Base-by-base conservation (phyloP, 1,140 invertebrate genomes). In the Papilio machaon region DNA sequence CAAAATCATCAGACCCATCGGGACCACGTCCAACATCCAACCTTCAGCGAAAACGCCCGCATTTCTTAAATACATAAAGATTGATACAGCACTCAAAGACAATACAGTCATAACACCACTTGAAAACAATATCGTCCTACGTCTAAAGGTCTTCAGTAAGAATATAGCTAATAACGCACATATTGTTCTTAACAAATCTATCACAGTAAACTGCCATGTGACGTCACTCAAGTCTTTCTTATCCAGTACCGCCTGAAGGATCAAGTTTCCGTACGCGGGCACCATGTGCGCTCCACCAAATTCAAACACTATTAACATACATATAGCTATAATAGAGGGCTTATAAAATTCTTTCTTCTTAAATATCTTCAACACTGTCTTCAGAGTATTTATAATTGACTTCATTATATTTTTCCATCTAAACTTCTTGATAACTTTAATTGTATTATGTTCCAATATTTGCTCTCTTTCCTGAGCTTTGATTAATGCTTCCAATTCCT, bases 281-380 rank as follows among this genome's bases (percentile, higher is more conserved):
- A 94, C 85, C 91, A 94, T 93, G 78, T 94, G 93, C 0, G 92
- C 92, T 17, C 93, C 93, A 23, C 93, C 92, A 75, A 94, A 94
- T 79, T 94, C 93, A 80, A 94, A 94, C 0, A 92, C 91, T 43
- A 94, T 85, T n/a, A 94, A 76, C 91, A 94, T 94, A 81, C 89
- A 91, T 46, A 94, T 94, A 81, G 91, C 92, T 85, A 94, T 90
- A 38, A 92, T 91, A 9, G 92, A 90, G 0, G 93, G 93, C 52
- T 94, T 94, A 78, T 90, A 92, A 81, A 94, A 94, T 75, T 94
- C 92, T 84, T 90, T 92, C 86, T 93, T 94, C 81, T 93, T 94
- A 49, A 94, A 94, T 58, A 94, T 91, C 58, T 85, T 93, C 67
- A 93, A 64, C 5, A 91, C 82, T 23, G 82, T 79, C 79, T 92